Conservation (phyloP, 2,113 vertebrate species). For the Acanthisitta chloris region DNA sequence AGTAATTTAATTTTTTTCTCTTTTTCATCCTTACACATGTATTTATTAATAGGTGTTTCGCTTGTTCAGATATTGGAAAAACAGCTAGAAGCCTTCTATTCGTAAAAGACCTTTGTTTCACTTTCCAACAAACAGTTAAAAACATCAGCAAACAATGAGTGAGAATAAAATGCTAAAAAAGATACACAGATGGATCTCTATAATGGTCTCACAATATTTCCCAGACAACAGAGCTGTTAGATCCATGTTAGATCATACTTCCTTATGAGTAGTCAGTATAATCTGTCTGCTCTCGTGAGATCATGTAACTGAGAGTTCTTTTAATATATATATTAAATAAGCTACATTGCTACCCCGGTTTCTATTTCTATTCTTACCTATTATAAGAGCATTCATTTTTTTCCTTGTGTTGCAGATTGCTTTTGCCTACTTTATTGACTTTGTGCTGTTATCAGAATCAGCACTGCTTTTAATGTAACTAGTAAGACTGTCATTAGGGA, state of each 20-base stretch:
- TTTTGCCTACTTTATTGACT: constrained; percentile 46
- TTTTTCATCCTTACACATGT: background rate
- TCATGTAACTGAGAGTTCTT: background rate
- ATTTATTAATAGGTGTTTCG: background rate
- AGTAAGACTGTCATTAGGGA: constrained; percentile 52
- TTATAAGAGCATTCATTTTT: constrained; percentile 9
- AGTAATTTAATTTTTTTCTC: background rate
- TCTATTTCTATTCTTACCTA: background rate
- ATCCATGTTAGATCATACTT: background rate
- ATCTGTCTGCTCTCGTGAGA: background rate
- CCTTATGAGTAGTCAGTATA: background rate
- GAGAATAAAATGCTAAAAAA: background rate
- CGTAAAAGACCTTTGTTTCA: background rate
- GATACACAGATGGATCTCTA: background rate
- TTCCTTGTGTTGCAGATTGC: background rate
- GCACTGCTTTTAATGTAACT: constrained; percentile 44
- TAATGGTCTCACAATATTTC: background rate
- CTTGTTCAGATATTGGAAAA: background rate
- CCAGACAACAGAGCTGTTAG: background rate
- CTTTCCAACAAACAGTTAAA: background rate
- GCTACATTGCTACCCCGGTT: background rate
- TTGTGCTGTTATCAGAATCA: constrained; percentile 41
- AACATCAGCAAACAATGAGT: background rate
- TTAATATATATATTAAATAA: background rate
- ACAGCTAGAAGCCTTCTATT: background rate